phyloP scores from a whole-genome alignment of 2,888 invertebrate genomes.

The Octonoba sinensis region DNA sequence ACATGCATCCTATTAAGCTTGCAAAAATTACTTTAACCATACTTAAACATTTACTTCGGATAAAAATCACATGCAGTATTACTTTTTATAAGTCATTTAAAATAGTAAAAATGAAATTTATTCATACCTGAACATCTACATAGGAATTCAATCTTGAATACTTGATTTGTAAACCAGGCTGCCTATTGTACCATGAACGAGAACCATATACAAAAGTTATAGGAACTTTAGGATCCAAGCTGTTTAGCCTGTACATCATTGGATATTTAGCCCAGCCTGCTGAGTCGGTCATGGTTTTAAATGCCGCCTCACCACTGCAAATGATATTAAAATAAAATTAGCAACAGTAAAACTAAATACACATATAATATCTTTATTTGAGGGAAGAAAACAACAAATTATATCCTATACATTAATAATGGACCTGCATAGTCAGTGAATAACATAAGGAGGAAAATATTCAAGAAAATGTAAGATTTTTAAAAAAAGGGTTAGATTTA shows the following conservation, averaged over 20 bases:
- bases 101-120: not conserved
- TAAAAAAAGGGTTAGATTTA: too few relatives aligned
- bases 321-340: constrained; percentile 1
- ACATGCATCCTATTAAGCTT: too few relatives aligned
- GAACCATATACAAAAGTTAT: constrained; percentile 93
- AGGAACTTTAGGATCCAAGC: constrained; percentile 80
- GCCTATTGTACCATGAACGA: constrained; percentile 93
- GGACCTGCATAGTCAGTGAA: too few relatives aligned
- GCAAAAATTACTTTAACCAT: too few relatives aligned
- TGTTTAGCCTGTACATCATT: constrained; percentile 84
- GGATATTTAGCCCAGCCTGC: constrained; percentile 98
- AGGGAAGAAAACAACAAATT: too few relatives aligned
- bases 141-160: constrained; percentile 70
- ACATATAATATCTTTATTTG: not conserved
- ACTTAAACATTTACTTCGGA: too few relatives aligned
- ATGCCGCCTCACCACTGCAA: constrained; percentile 88
- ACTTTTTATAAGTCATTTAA: too few relatives aligned
- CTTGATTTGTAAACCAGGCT: constrained; percentile 83
- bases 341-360: not conserved
- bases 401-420: too few relatives aligned
- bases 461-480: too few relatives aligned
- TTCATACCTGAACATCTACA: constrained; percentile 61
- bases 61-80: too few relatives aligned
- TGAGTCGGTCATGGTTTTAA: constrained; percentile 87
- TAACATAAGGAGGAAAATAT: too few relatives aligned